phyloP scores from a whole-genome alignment of 1,140 invertebrate species.

The Drosophila busckii region DNA sequence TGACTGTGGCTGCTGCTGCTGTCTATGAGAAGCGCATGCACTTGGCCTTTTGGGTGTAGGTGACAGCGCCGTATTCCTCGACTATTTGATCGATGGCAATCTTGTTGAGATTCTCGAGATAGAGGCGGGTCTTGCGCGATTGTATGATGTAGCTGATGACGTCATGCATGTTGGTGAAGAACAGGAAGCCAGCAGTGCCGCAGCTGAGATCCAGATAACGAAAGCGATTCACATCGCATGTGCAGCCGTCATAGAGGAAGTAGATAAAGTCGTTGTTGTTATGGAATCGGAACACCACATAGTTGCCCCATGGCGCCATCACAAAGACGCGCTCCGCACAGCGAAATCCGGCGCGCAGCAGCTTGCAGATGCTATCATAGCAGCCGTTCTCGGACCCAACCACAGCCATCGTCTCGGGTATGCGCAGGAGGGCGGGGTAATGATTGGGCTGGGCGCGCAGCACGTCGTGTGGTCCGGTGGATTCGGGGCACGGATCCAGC shows the following conservation, averaged over 20 bases:
- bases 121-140: constrained; percentile 59
- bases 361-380: constrained; percentile 74
- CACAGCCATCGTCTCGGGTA: constrained; percentile 72
- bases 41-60: constrained; percentile 65
- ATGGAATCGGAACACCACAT: constrained; percentile 70
- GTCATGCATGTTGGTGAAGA: constrained; percentile 61
- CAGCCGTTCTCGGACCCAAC: constrained; percentile 73
- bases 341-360: constrained; percentile 66
- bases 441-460: constrained; percentile 63
- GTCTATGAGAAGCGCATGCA: constrained; percentile 59
- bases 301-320: constrained; percentile 77
- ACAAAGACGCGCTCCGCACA: constrained; percentile 71
- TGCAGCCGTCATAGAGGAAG: constrained; percentile 72
- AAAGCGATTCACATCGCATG: constrained; percentile 72
- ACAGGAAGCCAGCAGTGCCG: constrained; percentile 70
- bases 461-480: constrained; percentile 50
- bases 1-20: no score
- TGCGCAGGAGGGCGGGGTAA: constrained; percentile 63
- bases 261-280: constrained; percentile 60
- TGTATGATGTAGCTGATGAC: constrained; percentile 73
- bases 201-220: constrained; percentile 70
- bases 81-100: constrained; percentile 66
- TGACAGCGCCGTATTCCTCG: constrained; percentile 66
- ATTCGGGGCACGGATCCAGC: constrained; percentile 54
- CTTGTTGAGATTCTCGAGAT: constrained; percentile 63